Conservation (phyloP, 2,888 invertebrate species). For the Heliothis peltigera region DNA sequence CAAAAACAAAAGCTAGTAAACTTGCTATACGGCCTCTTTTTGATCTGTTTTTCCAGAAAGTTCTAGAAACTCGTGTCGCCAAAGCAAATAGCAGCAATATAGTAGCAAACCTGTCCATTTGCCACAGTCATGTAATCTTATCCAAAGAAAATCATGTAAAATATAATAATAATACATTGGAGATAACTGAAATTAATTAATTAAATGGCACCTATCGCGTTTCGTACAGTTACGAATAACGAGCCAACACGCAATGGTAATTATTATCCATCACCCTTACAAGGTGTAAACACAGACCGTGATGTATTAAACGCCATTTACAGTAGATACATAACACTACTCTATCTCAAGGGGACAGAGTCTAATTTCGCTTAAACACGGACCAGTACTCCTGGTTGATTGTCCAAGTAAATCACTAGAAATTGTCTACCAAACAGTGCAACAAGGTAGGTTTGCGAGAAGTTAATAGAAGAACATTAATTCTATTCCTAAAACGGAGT, state of each 20-base stretch:
- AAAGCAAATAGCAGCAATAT: conserved; percentile 12
- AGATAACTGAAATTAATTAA: conserved; percentile 46
- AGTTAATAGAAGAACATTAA: conserved; percentile 46
- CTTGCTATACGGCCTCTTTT: no score
- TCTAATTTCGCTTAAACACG: conserved; percentile 4
- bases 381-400: conserved; percentile 8
- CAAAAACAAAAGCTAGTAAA: no score
- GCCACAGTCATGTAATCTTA: conserved; percentile 7
- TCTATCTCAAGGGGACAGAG: conserved; percentile 16
- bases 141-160: conserved; percentile 29
- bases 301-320: conserved; percentile 11
- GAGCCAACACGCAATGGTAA: conserved; percentile 49
- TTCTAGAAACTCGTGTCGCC: neutral
- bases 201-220: conserved; percentile 35
- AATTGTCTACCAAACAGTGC: conserved; percentile 52
- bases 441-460: conserved; percentile 33
- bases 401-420: conserved; percentile 48
- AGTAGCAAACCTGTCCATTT: neutral
- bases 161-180: conserved; percentile 21
- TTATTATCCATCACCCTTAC: conserved; percentile 58
- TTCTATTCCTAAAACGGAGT: conserved; percentile 44
- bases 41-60: neutral
- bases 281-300: conserved; percentile 35
- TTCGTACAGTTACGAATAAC: conserved; percentile 33
- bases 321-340: neutral